phyloP scores from a whole-genome alignment of 2,797 vertebrate genomes.

The Falco rusticolus region DNA sequence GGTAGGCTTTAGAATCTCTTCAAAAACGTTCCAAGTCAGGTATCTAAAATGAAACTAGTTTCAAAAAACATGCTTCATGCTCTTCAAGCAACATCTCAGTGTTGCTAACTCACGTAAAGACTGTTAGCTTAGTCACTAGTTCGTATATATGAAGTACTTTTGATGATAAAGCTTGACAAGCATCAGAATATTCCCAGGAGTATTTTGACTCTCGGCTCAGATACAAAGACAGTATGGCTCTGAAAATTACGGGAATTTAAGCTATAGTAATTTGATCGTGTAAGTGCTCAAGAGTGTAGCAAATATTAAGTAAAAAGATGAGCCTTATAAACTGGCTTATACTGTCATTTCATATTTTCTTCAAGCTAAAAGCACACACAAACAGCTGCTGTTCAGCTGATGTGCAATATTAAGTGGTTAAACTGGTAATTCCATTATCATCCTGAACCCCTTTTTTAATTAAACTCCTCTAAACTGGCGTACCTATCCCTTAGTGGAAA shows the following conservation, averaged over 20 bases:
- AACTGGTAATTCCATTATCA: neutral
- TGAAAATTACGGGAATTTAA: neutral
- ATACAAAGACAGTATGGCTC: neutral
- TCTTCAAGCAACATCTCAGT: neutral
- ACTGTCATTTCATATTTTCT: neutral
- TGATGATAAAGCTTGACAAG: neutral
- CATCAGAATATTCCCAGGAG: neutral
- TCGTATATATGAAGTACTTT: neutral
- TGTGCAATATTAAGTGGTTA: neutral
- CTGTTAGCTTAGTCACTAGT: neutral
- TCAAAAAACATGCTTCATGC: neutral
- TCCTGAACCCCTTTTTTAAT: neutral
- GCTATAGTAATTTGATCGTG: neutral
- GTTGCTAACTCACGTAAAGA: neutral
- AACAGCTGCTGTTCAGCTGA: neutral
- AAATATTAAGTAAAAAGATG: neutral
- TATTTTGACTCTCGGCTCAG: neutral
- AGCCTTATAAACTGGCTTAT: neutral
- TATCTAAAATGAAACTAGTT: neutral
- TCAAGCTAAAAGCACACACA: neutral
- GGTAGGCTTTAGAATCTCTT: neutral
- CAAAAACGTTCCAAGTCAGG: neutral
- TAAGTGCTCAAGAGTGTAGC: neutral
- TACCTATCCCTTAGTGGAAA: neutral
- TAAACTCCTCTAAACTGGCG: neutral